Conservation (phyloP, 2,888 invertebrate genomes). For the Brachynemurus nebulosus region DNA sequence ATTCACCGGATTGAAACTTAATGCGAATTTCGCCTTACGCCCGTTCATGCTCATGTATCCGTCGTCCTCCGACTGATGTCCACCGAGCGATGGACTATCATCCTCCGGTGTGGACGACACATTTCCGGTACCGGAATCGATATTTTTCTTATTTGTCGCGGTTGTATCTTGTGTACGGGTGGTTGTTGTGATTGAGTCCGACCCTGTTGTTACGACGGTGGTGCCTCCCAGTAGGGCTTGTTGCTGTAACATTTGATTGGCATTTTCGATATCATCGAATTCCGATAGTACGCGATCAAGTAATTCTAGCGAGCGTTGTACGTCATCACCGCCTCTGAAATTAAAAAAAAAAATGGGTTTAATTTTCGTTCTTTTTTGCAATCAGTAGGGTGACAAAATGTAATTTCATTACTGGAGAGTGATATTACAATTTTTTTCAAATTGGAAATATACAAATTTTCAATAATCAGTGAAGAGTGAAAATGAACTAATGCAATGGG, state of each 20-base stretch:
- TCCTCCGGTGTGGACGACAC: conserved; percentile 34
- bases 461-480: no score
- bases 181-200: conserved; percentile 27
- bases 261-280: conserved; percentile 66
- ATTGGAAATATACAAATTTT: no score
- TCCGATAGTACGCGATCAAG: conserved; percentile 81
- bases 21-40: conserved; percentile 59
- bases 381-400: no score
- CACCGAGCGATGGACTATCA: conserved; percentile 65
- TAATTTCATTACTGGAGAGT: no score
- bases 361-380: no score
- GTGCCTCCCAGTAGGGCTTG: conserved; percentile 29
- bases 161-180: conserved; percentile 31
- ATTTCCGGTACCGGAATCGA: conserved; percentile 8
- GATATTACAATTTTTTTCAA: no score
- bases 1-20: conserved; percentile 50
- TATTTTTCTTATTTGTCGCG: conserved; percentile 24
- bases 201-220: conserved; percentile 30
- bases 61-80: conserved; percentile 81
- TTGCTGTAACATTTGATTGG: conserved; percentile 41
- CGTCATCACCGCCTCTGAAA: conserved; percentile 71
- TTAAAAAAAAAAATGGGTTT: conserved; percentile 21
- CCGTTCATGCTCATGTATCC: conserved; percentile 90
- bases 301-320: conserved; percentile 76
- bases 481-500: no score